A percentile compares a stretch with the other conserved stretches of the same genome.
phyloP scores from a whole-genome alignment of 2,888 invertebrate species.

The Sphaerophoria rueppellii region DNA sequence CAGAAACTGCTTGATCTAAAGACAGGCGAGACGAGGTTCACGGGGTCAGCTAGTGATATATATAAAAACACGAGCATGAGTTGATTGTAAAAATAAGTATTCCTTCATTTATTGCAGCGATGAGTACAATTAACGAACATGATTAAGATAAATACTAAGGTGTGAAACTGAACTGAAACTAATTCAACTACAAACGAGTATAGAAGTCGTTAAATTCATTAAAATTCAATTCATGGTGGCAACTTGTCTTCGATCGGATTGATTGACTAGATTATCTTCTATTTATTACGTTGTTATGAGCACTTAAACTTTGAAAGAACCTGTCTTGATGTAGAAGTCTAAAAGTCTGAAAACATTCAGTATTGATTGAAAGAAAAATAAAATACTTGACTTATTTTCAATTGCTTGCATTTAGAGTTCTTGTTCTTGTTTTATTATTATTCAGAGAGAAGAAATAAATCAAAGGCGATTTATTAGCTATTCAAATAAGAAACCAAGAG shows the following conservation, averaged over 20 bases:
- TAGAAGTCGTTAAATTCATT: not conserved
- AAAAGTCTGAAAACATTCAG: too few relatives aligned
- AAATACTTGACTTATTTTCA: too few relatives aligned
- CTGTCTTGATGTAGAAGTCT: too few relatives aligned
- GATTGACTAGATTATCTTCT: not conserved
- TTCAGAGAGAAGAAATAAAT: too few relatives aligned
- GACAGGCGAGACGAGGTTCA: too few relatives aligned
- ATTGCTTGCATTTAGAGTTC: too few relatives aligned
- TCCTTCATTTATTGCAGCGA: slow-evolving; percentile 2
- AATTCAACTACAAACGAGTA: not conserved
- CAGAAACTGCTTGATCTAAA: too few relatives aligned
- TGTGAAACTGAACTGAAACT: not conserved
- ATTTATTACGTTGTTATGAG: not conserved
- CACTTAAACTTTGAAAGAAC: not conserved
- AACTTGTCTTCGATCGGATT: not conserved
- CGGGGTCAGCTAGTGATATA: too few relatives aligned
- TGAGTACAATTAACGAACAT: not conserved
- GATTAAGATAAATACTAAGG: slow-evolving; percentile 3
- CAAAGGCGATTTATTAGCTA: too few relatives aligned
- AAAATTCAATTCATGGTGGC: slow-evolving; percentile 6
- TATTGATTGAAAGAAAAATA: too few relatives aligned
- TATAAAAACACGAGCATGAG: not conserved
- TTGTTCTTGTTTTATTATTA: too few relatives aligned
- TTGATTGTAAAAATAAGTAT: not conserved
- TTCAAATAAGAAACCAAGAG: too few relatives aligned